Conservation (phyloP, 53 echinoderm and acorn worm species). For the Crossaster papposus region DNA sequence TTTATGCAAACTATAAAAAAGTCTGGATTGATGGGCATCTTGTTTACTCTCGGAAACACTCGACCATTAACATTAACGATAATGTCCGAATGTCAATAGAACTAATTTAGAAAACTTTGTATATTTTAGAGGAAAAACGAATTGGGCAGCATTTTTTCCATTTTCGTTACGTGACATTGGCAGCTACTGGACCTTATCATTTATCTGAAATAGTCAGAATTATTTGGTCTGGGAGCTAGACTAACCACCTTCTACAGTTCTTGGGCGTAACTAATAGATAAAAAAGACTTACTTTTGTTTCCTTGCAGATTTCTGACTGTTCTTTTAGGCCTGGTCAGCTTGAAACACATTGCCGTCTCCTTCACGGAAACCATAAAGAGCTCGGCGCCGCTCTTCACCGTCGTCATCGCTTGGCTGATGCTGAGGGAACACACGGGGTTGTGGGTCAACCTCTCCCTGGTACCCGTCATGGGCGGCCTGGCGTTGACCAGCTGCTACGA, state of each 20-base stretch:
- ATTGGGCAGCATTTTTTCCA: no score
- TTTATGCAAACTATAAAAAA: no score
- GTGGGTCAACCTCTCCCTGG: conserved; percentile 83
- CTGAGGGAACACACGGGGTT: conserved; percentile 87
- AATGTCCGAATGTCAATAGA: no score
- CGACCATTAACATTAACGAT: no score
- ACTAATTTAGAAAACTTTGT: no score
- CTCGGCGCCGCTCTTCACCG: conserved; percentile 96
- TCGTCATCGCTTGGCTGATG: conserved; percentile 81
- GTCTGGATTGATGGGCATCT: no score
- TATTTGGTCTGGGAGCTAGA: neutral
- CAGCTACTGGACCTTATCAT: no score
- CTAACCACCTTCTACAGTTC: neutral
- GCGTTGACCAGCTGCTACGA: conserved; percentile 95
- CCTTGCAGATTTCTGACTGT: conserved; percentile 87
- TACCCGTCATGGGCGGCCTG: conserved; percentile 92
- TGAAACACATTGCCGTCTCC: conserved; percentile 96
- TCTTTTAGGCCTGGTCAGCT: conserved; percentile 84
- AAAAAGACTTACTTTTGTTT: neutral
- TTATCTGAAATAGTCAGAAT: no score
- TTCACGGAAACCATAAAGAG: conserved; percentile 99
- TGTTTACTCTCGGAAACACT: no score
- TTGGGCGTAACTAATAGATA: neutral
- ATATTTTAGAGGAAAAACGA: no score
- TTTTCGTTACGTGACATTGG: no score